Base-by-base conservation (phyloP, 2,888 invertebrate species). In the Autographa pulchrina region DNA sequence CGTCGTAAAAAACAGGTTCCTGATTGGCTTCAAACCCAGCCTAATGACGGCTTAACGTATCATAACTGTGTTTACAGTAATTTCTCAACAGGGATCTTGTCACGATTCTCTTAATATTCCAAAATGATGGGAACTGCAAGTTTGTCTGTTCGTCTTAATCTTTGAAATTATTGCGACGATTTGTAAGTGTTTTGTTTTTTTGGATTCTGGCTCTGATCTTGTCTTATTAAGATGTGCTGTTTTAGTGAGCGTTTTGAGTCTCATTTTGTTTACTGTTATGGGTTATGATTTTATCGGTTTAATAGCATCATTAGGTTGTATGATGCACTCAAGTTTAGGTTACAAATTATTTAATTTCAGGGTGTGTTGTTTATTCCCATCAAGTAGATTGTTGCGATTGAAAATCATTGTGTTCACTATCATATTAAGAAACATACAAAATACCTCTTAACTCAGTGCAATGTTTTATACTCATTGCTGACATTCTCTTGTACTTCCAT, bases 1-100 rank as follows among this genome's bases (percentile, higher is more conserved):
- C 82, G 70, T 72, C 77, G 62, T 75, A 65, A 72, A 70, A 78
- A 86, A 88, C 89, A 75, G 84, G 91, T 89, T 90, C 82, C 77
- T 84, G 87, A 87, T 88, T 87, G 86, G 81, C 79, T 84, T 78
- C 83, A 78, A 79, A 74, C 71, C 83, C 64, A 71, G 67, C 65
- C 74, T 86, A 86, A 88, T 85, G 81, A 81, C 70, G 72, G 83
- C 78, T 81, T 78, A 78, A 78, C 62, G 76, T 73, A 68, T 83
- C 70, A 76, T 85, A 80, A 85, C 83, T 68, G 81, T 75, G 75
- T 83, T 85, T 83, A 83, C 75, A 71, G 65, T 77, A 78, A 85
- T 84, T 85, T 84, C 82, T 84, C 85, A 81, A 75, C 68, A 73
- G 77, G 80, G 80, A 82, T 82, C 84, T 81, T 85, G 85, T 85